Evolutionary conservation across 2,113 vertebrate genomes (phyloP), one percentile per base, ranked within the genome.

Genomic region (Sialia sialis): DNA sequence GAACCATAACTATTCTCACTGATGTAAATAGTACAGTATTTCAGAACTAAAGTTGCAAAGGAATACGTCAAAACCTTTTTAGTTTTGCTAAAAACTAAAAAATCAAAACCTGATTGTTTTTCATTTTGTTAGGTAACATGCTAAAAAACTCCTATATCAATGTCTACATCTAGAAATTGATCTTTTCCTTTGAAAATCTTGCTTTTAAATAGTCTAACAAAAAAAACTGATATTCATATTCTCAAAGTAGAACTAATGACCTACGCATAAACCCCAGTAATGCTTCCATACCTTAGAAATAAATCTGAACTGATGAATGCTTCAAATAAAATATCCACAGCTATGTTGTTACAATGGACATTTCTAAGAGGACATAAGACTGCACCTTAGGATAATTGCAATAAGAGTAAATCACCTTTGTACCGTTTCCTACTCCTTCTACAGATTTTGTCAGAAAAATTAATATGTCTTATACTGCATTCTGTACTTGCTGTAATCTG

Each of bases 321-420:
- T 72, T 89, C 73, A 91, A 94, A 87, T 78, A 87, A 93, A 93
- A 95, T 66, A 92, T 48, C 68, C 8, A 2, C 70, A 89, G 38
- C 56, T 76, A 36, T 49, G 36, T 48, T 96, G 78, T 63, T 80
- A 91, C 72, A 63, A 75, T 20, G 19, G 51, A 80, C 70, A 74
- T 77, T 92, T 90, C 72, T 75, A 89, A 91, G 29, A 83, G 44
- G 55, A 64, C 70, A 66, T 72, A 55, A 95, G 56, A 76, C 30
- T 75, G 38, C 46, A 39, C 72, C 77, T 94, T 86, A 87, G 67
- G 77, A 95, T 0, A 0, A 84, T 18, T 95, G 75, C 72, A 82
- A 78, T 80, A 96, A 85, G 66, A 87, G 63, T 66, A 94, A 96
- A 95, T 96, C 94, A 93, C 64, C 84, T 96, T 95, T 83, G 66